A percentile compares a stretch with the other conserved stretches of the same genome.
These are phyloP conservation scores for Phylloscopus collybita DNA, from an alignment of 2,797 vertebrate genomes.

Conservation along the genomic window DNA sequence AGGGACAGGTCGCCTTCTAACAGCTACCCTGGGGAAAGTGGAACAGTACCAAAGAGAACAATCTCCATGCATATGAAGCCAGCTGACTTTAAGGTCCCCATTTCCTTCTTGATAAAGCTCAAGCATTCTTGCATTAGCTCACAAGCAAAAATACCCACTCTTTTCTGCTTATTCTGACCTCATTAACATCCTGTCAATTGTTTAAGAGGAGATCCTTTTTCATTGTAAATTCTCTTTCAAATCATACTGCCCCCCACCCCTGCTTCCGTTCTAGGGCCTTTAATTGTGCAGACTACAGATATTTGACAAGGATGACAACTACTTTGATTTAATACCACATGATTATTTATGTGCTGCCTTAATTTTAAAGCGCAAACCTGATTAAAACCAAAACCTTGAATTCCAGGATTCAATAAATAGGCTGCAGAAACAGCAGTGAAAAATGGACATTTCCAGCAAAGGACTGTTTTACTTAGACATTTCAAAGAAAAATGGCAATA, in stretches of 20 bases:
- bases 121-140: neutral
- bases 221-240: constrained; percentile 63
- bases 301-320: constrained; percentile 36
- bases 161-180: constrained; percentile 24
- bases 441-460: neutral
- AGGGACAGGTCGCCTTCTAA: neutral
- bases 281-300: constrained; percentile 25
- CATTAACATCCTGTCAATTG: constrained; percentile 42
- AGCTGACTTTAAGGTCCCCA: neutral
- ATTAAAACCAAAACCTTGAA: constrained; percentile 15
- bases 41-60: neutral
- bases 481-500: neutral
- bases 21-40: neutral
- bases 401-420: neutral
- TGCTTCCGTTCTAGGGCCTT: neutral
- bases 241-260: neutral
- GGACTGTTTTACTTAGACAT: neutral
- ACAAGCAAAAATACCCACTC: neutral
- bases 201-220: constrained; percentile 47
- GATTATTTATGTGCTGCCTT: constrained; percentile 35
- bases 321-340: constrained; percentile 24
- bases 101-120: neutral
- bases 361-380: constrained; percentile 41
- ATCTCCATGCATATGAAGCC: neutral
- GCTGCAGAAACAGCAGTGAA: neutral